A percentile compares a stretch with the other conserved stretches of the same genome.
Conservation (phyloP, 2,797 vertebrate species). For the Fratercula arctica region DNA sequence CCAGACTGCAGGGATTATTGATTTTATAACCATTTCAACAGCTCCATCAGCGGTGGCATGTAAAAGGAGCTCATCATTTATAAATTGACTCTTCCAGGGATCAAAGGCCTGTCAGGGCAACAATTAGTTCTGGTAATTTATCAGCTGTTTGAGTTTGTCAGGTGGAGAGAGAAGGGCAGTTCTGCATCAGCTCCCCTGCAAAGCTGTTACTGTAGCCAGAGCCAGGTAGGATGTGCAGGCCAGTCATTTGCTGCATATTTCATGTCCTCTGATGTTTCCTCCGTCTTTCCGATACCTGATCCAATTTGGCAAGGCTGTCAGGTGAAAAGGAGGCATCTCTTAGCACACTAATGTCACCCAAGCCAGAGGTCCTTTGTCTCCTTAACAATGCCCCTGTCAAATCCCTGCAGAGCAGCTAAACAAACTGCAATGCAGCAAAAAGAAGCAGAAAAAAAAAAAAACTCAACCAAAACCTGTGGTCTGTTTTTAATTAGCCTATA, state of each 20-base stretch:
- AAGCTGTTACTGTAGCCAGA: not conserved
- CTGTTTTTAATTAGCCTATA: not conserved
- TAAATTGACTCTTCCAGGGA: slow-evolving; percentile 19
- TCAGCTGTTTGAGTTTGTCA: slow-evolving; percentile 53
- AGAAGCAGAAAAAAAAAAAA: not conserved
- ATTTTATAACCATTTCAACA: slow-evolving; percentile 23
- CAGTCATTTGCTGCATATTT: not conserved
- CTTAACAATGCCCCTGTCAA: not conserved
- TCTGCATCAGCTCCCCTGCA: slow-evolving; percentile 44
- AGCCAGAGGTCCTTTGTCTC: not conserved
- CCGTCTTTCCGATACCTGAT: not conserved
- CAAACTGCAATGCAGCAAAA: not conserved
- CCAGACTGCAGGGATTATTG: not conserved
- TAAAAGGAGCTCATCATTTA: slow-evolving; percentile 34
- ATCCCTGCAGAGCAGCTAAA: not conserved
- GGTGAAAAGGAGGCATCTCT: slow-evolving; percentile 28
- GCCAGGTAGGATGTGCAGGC: not conserved
- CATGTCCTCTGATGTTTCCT: not conserved
- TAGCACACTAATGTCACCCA: not conserved
- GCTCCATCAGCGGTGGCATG: not conserved
- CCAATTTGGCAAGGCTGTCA: not conserved
- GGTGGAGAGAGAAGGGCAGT: slow-evolving; percentile 29
- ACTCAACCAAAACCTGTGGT: not conserved
- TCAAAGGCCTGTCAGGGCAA: slow-evolving; percentile 28
- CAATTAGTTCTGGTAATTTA: slow-evolving; percentile 47